Evolutionary conservation across 2,888 invertebrate species (phyloP).

Genomic region (Acheta domesticus): DNA sequence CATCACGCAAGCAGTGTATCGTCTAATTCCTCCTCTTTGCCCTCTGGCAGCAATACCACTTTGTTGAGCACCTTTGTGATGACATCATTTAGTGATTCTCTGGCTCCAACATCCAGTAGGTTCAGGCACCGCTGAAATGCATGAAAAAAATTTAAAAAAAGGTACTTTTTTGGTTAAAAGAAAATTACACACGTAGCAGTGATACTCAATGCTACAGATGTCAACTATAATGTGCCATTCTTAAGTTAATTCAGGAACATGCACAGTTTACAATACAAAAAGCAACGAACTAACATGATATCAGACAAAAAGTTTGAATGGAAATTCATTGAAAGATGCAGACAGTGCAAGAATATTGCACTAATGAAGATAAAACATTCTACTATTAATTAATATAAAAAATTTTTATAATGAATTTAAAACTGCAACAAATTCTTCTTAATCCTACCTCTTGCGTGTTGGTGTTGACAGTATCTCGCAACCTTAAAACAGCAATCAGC

Average conservation of each 20-base stretch:
- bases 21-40: slow-evolving; percentile 88
- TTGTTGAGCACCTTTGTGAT: slow-evolving; percentile 84
- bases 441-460: not conserved
- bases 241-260: too few species aligned
- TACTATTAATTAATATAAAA: too few species aligned
- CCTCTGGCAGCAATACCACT: slow-evolving; percentile 69
- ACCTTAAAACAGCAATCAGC: slow-evolving; percentile 76
- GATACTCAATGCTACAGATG: too few species aligned
- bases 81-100: slow-evolving; percentile 84
- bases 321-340: too few species aligned
- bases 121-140: slow-evolving; percentile 64
- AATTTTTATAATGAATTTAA: not conserved
- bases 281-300: too few species aligned
- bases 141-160: not conserved
- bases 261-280: too few species aligned
- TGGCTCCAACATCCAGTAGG: slow-evolving; percentile 80
- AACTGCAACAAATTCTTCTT: too few species aligned
- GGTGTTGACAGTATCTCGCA: slow-evolving; percentile 50
- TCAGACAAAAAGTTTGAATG: too few species aligned
- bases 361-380: too few species aligned
- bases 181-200: too few species aligned
- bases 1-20: slow-evolving; percentile 81
- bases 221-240: too few species aligned
- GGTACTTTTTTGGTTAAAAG: not conserved
- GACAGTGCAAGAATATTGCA: too few species aligned